Evolutionary conservation across 1,140 invertebrate species (phyloP).

Genomic region (Cyphomyrmex costatus): DNA sequence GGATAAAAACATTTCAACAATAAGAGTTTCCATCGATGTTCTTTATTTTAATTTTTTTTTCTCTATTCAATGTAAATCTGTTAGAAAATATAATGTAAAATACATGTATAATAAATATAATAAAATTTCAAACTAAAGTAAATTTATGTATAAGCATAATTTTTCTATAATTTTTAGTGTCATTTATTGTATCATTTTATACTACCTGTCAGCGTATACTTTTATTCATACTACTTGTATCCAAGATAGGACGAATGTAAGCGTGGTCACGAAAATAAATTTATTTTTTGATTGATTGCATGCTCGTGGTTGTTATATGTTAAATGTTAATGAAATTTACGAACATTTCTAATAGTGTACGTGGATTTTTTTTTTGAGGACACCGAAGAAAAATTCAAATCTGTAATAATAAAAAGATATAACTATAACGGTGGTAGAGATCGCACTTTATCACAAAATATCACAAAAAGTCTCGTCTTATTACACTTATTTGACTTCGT

Average conservation of each 20-base stretch:
- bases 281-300: too few relatives aligned
- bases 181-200: not conserved
- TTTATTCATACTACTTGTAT: slow-evolving; percentile 22
- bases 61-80: not conserved
- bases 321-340: too few relatives aligned
- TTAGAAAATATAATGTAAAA: not conserved
- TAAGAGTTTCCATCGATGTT: not conserved
- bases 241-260: not conserved
- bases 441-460: not conserved
- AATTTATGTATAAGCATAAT: not conserved
- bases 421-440: not conserved
- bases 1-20: not conserved
- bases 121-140: not conserved
- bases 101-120: too few relatives aligned
- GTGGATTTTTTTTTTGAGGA: not conserved
- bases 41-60: not conserved
- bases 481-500: not conserved
- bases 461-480: not conserved
- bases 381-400: not conserved
- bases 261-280: not conserved
- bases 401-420: not conserved
- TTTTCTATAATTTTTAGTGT: not conserved
- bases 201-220: slow-evolving; percentile 6
- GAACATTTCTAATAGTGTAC: too few relatives aligned
- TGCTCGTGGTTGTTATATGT: too few relatives aligned